Evolutionary conservation across 2,888 invertebrate genomes (phyloP).

Genomic region (Cephus sareptanus): DNA sequence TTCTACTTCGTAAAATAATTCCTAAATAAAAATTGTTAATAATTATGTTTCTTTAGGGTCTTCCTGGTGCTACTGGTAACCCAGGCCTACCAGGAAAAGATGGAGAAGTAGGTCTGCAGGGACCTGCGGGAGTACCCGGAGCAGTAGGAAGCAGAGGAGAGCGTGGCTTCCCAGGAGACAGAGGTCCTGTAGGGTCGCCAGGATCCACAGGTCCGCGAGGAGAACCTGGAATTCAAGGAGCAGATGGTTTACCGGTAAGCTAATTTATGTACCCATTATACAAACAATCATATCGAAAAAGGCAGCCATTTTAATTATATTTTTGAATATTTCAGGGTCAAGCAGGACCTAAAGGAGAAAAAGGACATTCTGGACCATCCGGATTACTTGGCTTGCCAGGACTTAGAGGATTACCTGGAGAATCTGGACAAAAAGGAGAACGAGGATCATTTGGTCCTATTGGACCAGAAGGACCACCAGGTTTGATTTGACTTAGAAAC

Average conservation of each 20-base stretch:
- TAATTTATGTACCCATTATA: neutral
- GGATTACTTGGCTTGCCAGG: conserved; percentile 81
- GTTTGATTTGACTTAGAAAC: conserved; percentile 52
- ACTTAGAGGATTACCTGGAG: conserved; percentile 74
- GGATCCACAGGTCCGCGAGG: conserved; percentile 77
- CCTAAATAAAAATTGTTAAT: neutral
- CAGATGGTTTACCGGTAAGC: conserved; percentile 76
- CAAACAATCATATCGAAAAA: neutral
- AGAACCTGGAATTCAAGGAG: conserved; percentile 74
- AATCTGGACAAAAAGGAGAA: conserved; percentile 81
- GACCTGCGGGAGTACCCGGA: conserved; percentile 71
- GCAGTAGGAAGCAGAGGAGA: conserved; percentile 71
- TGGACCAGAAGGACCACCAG: conserved; percentile 83
- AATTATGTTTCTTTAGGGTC: conserved; percentile 67
- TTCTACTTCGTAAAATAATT: neutral
- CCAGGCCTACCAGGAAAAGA: conserved; percentile 84
- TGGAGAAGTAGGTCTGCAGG: conserved; percentile 79
- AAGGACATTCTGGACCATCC: conserved; percentile 78
- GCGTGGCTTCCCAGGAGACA: conserved; percentile 80
- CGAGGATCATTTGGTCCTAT: conserved; percentile 75
- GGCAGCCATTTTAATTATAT: neutral
- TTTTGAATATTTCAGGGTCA: conserved; percentile 68
- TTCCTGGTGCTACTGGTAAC: conserved; percentile 80
- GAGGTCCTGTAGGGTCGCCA: conserved; percentile 76
- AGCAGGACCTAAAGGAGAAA: conserved; percentile 75